phyloP scores from a whole-genome alignment of 2,888 invertebrate genomes.

The Philopedon plagiatum region DNA sequence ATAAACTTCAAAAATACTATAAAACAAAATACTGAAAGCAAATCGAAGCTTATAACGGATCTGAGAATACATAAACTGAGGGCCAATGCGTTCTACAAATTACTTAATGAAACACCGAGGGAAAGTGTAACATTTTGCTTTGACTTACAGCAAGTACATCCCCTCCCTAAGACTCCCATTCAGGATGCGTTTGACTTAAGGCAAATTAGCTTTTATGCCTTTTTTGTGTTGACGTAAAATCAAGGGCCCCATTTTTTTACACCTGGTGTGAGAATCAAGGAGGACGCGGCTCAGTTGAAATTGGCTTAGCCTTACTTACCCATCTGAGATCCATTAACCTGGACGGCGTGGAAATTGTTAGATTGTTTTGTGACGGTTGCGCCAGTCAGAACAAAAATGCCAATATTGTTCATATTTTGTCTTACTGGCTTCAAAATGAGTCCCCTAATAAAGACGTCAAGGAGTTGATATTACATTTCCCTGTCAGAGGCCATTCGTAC shows the following conservation, averaged over 20 bases:
- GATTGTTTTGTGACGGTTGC: constrained; percentile 47
- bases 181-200: constrained; percentile 50
- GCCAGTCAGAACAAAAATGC: constrained; percentile 52
- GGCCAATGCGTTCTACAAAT: constrained; percentile 47
- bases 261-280: constrained; percentile 43
- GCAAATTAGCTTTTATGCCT: constrained; percentile 50
- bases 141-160: constrained; percentile 54
- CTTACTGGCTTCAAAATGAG: constrained; percentile 30
- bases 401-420: constrained; percentile 33
- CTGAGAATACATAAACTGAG: constrained; percentile 46
- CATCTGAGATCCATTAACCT: constrained; percentile 27
- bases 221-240: constrained; percentile 41
- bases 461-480: constrained; percentile 19
- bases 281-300: constrained; percentile 32
- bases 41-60: constrained; percentile 36
- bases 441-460: constrained; percentile 8
- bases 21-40: constrained; percentile 18
- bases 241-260: constrained; percentile 49
- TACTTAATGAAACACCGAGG: constrained; percentile 37
- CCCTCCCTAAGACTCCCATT: constrained; percentile 51
- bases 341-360: constrained; percentile 10
- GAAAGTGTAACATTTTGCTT: constrained; percentile 50
- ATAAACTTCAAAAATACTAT: constrained; percentile 24
- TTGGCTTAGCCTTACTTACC: constrained; percentile 31
- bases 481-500: no score